Evolutionary conservation across 2,797 vertebrate species (phyloP).

Genomic region (Erethizon dorsatum): DNA sequence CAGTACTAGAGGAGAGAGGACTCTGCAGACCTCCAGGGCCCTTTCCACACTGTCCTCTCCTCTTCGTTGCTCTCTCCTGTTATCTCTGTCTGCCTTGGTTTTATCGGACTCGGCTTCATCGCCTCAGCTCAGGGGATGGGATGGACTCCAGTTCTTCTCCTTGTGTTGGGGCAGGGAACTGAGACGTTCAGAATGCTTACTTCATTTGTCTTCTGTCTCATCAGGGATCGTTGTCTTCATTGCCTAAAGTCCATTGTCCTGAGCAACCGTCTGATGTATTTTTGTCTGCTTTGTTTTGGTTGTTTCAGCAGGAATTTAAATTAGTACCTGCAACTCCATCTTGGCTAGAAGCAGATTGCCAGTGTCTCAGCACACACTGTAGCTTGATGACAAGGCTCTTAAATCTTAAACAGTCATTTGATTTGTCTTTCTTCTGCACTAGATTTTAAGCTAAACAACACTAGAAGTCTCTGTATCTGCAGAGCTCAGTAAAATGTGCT

Average conservation of each 20-base stretch:
- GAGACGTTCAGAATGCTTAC: not conserved
- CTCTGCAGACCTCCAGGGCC: not conserved
- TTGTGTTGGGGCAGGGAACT: not conserved
- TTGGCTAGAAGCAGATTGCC: not conserved
- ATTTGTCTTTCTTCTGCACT: not conserved
- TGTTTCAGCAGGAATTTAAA: not conserved
- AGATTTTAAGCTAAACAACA: conserved; percentile 19
- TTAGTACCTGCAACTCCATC: not conserved
- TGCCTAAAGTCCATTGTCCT: not conserved
- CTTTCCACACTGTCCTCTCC: not conserved
- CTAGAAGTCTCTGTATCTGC: not conserved
- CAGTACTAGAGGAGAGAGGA: not conserved
- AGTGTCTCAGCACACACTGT: not conserved
- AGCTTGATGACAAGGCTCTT: not conserved
- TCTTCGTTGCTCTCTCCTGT: not conserved
- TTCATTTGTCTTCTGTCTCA: not conserved
- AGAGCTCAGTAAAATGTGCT: conserved; percentile 13
- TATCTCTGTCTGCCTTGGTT: not conserved
- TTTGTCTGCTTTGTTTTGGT: not conserved
- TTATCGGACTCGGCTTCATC: not conserved
- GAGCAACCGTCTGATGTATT: not conserved
- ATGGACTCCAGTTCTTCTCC: not conserved
- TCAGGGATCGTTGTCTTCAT: not conserved
- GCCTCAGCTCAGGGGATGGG: not conserved
- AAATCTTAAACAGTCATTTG: not conserved